Conservation (phyloP, 2,888 invertebrate genomes). For the Cactoblastis cactorum region DNA sequence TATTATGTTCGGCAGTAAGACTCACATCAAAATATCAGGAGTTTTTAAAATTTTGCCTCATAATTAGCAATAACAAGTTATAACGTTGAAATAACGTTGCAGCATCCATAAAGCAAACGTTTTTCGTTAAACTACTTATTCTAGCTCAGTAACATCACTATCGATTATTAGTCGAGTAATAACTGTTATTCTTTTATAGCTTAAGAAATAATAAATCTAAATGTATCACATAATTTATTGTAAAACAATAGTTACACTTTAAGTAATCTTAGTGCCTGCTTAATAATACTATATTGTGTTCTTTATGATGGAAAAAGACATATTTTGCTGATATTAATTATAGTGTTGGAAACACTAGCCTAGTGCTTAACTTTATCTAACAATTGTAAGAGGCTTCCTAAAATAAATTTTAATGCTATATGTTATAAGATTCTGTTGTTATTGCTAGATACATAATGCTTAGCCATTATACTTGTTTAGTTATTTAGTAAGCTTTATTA, state of each 20-base stretch:
- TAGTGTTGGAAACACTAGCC: constrained; percentile 58
- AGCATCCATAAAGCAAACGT: constrained; percentile 16
- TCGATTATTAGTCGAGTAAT: constrained; percentile 35
- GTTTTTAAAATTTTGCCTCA: neutral
- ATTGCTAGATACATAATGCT: constrained; percentile 76
- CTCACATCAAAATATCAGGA: neutral
- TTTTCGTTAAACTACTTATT: constrained; percentile 29
- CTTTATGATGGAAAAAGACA: constrained; percentile 63
- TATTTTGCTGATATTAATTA: constrained; percentile 66
- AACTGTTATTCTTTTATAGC: constrained; percentile 62
- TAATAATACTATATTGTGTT: constrained; percentile 60
- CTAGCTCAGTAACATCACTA: constrained; percentile 55
- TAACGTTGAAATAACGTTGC: constrained; percentile 13
- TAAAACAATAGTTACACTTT: constrained; percentile 66
- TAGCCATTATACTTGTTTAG: constrained; percentile 71
- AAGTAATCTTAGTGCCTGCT: constrained; percentile 78
- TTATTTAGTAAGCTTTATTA: constrained; percentile 72
- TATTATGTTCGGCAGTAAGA: neutral
- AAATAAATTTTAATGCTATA: constrained; percentile 60
- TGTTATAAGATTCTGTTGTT: constrained; percentile 76
- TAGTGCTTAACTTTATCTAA: constrained; percentile 53
- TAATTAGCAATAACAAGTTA: neutral
- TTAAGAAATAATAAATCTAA: constrained; percentile 64
- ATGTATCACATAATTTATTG: constrained; percentile 76
- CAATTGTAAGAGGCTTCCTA: constrained; percentile 73